These are phyloP conservation scores for Synanthedon formicaeformis DNA, from an alignment of 2,888 invertebrate species.

Conservation along the genomic window DNA sequence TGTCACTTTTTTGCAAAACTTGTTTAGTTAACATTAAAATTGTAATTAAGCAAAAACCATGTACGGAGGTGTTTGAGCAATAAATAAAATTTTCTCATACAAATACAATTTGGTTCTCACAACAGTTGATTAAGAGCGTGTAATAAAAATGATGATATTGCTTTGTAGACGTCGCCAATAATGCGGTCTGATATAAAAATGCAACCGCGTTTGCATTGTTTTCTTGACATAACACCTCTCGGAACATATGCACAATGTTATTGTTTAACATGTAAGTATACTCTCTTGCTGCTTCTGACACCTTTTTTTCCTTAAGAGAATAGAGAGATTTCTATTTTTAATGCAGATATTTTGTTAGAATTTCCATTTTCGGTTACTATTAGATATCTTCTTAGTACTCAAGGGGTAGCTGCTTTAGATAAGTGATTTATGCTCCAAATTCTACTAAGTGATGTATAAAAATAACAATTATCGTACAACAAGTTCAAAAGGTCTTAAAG, in stretches of 20 bases:
- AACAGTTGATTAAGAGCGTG: constrained; percentile 33
- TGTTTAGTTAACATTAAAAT: not conserved
- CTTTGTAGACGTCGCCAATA: constrained; percentile 11
- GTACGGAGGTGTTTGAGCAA: constrained; percentile 31
- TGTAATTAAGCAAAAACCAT: constrained; percentile 7
- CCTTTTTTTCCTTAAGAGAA: no score
- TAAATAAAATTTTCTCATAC: constrained; percentile 44
- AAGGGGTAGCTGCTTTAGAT: no score
- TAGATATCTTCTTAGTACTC: no score
- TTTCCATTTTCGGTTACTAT: no score
- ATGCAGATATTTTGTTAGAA: no score
- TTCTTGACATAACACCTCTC: constrained; percentile 1
- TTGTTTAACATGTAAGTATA: not conserved
- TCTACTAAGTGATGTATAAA: no score
- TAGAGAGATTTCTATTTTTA: no score
- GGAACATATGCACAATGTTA: constrained; percentile 1
- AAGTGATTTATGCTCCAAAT: no score
- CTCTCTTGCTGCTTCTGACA: no score
- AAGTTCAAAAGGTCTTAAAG: no score
- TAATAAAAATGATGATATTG: constrained; percentile 29
- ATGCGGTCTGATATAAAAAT: constrained; percentile 9
- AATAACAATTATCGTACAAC: no score
- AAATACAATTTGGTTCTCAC: constrained; percentile 43
- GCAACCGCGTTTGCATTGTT: constrained; percentile 10
- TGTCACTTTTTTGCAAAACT: constrained; percentile 21